Percentiles rank a stretch among this genome's conserved stretches.
These are phyloP conservation scores for Scaptomyza caliginosa DNA, from an alignment of 2,888 invertebrate species.

Conservation along the genomic window DNA sequence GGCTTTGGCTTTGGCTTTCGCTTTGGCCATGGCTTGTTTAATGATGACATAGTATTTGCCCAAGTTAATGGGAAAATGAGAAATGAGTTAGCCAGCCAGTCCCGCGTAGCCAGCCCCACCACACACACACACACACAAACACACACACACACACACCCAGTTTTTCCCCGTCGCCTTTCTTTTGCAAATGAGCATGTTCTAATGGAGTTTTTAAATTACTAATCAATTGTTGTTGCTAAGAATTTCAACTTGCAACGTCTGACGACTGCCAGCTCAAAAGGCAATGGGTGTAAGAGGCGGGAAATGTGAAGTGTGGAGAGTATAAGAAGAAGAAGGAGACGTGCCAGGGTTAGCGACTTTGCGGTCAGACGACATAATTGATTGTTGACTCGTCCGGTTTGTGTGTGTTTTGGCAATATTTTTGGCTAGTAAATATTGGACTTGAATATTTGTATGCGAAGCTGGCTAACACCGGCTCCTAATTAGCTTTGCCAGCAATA, in stretches of 20 bases:
- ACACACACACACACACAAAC: too few species aligned
- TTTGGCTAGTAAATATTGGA: slow-evolving; percentile 29
- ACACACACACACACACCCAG: neutral
- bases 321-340: too few species aligned
- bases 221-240: slow-evolving; percentile 50
- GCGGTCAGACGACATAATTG: slow-evolving; percentile 42
- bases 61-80: slow-evolving; percentile 65
- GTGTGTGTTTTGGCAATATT: slow-evolving; percentile 10
- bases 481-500: slow-evolving; percentile 38
- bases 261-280: neutral
- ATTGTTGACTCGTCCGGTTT: slow-evolving; percentile 44
- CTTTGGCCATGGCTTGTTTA: slow-evolving; percentile 54
- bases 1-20: slow-evolving; percentile 12
- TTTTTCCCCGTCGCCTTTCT: neutral
- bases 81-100: slow-evolving; percentile 44
- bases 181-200: slow-evolving; percentile 50
- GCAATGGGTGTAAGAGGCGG: neutral
- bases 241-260: slow-evolving; percentile 14
- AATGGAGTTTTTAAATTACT: slow-evolving; percentile 73
- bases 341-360: neutral
- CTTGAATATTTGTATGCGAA: slow-evolving; percentile 8
- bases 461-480: slow-evolving; percentile 7
- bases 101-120: neutral
- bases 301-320: neutral
- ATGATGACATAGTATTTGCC: slow-evolving; percentile 62